Evolutionary conservation across 37 sponge, comb jelly and placozoan genomes (phyloP), one percentile per base, ranked within the genome.

Genomic region (Bolinopsis microptera): DNA sequence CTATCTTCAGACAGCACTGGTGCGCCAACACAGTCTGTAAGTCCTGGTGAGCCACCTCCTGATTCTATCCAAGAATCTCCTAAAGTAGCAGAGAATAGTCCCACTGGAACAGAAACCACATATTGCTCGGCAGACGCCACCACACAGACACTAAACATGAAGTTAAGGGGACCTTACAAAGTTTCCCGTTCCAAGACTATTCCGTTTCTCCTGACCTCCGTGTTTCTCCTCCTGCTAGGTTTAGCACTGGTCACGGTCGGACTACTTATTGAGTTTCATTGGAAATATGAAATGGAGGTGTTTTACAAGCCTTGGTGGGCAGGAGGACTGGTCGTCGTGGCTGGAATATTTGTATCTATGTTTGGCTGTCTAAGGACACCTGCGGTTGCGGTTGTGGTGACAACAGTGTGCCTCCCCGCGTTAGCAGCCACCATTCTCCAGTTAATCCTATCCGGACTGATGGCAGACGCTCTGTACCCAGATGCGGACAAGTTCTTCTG

Each of bases 281-380:
- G 61, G 61, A 27, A 33, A 22, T 86, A 86, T 27, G 1, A 39
- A 24, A 18, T 86, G 8, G 31, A 39, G 41, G 90, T 86, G 90
- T 86, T 86, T 48, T 86, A 33, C 90, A 86, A 40, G 61, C 90
- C 90, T 1, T 86, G 36, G 38, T 86, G 90, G 90, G 25, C 36
- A 24, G 90, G 90, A 41, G 90, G 90, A 0, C 24, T 86, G 26
- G 90, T 86, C 2, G 39, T 30, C 26, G 25, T 86, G 3, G 32
- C 90, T 24, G 90, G 90, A 5, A n/a, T 41, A 24, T 21, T 86
- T 9, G 61, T 86, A 3, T 22, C 61, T 27, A 0, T 86, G 22
- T 86, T 86, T 48, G 38, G 90, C 36, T 40, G 90, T 5, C 0
- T 86, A 3, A 28, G 90, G 23, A 86, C 90, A 0, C 90, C 90